These are phyloP conservation scores for Rhinolophus sinicus DNA, from an alignment of 2,113 vertebrate genomes.

Conservation along the genomic window DNA sequence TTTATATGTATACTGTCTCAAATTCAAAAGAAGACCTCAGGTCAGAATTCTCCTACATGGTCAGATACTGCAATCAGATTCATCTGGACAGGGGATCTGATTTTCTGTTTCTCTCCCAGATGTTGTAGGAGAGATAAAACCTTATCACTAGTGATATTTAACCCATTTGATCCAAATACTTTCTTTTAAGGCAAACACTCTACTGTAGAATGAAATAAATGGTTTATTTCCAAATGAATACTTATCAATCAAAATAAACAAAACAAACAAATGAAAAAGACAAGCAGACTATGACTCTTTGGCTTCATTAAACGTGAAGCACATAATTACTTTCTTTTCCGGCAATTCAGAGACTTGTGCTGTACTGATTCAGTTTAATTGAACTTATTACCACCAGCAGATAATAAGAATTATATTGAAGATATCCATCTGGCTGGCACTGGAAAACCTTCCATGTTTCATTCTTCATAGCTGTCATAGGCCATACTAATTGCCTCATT, in stretches of 20 bases:
- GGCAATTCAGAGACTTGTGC: constrained; percentile 77
- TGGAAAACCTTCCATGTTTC: constrained; percentile 51
- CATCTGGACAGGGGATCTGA: neutral
- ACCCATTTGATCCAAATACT: neutral
- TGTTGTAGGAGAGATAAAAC: neutral
- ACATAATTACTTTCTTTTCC: constrained; percentile 81
- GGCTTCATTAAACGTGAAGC: constrained; percentile 81
- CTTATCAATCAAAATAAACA: constrained; percentile 77
- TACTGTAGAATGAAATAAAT: constrained; percentile 5
- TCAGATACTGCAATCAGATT: neutral
- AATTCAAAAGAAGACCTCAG: neutral
- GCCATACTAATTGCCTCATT: constrained; percentile 84
- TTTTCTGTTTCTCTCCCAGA: neutral
- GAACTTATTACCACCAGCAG: constrained; percentile 83
- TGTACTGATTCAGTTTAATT: constrained; percentile 83
- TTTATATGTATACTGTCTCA: neutral
- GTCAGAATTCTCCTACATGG: neutral
- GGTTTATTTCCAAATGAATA: constrained; percentile 61
- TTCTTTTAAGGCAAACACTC: neutral
- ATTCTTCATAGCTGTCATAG: constrained; percentile 79
- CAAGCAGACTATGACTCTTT: constrained; percentile 77
- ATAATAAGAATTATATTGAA: constrained; percentile 87
- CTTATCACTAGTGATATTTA: neutral
- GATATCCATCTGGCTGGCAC: constrained; percentile 86
- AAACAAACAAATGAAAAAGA: constrained; percentile 72